Percentiles rank a stretch among this genome's conserved stretches.
These are phyloP conservation scores for Caloenas nicobarica DNA, from an alignment of 2,113 vertebrate genomes.

Conservation along the genomic window DNA sequence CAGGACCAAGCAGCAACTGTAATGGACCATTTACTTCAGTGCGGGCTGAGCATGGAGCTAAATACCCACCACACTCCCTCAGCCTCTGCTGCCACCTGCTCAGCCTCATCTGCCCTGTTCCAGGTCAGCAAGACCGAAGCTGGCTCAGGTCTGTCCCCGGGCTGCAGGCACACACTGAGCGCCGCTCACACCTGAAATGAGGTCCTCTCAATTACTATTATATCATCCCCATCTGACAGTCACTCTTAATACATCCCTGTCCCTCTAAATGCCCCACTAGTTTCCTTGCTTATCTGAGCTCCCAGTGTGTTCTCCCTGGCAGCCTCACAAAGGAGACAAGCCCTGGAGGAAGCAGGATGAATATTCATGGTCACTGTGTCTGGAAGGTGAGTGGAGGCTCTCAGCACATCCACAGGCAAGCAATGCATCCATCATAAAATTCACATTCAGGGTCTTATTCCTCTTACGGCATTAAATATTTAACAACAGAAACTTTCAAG, in stretches of 20 bases:
- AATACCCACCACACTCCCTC: background rate
- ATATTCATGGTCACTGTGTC: slow-evolving; percentile 12
- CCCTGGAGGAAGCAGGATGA: background rate
- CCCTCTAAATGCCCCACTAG: background rate
- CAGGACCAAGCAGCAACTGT: background rate
- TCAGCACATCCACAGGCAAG: background rate
- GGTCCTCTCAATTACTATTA: background rate
- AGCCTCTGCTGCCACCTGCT: accelerated
- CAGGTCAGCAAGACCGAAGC: background rate
- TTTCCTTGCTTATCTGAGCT: background rate
- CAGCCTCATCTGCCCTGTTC: background rate
- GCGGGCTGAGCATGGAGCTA: background rate
- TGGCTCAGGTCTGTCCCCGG: background rate
- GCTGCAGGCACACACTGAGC: background rate
- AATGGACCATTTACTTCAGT: background rate
- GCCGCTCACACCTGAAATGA: accelerated
- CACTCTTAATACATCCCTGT: background rate
- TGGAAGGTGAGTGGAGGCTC: background rate
- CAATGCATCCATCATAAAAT: slow-evolving; percentile 9
- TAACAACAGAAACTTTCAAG: slow-evolving; percentile 8
- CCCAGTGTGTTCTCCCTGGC: background rate
- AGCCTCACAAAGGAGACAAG: background rate
- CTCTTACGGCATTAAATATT: slow-evolving; percentile 39
- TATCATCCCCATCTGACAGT: background rate
- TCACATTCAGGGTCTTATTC: background rate